Conservation (phyloP, 2,888 invertebrate genomes). For the Vandiemenella viatica region DNA sequence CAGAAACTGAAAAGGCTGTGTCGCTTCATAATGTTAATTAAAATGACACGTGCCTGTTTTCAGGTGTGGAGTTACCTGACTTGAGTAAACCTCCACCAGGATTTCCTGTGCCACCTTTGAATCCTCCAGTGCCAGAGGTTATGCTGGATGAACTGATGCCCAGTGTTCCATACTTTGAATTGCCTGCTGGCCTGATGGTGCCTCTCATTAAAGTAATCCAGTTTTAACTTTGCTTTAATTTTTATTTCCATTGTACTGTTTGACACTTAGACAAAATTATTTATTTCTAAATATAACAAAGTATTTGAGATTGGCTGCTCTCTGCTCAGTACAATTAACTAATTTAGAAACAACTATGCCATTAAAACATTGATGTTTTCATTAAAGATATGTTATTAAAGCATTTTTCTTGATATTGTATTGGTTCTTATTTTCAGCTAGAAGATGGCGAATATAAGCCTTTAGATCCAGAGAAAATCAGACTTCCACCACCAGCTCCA, state of each 20-base stretch:
- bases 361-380: too few species aligned
- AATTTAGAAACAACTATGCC: too few species aligned
- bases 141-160: constrained; percentile 62
- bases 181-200: constrained; percentile 95
- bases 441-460: constrained; percentile 84
- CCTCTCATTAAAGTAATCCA: constrained; percentile 88
- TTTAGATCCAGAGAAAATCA: constrained; percentile 75
- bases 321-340: neutral
- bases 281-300: neutral
- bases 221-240: too few species aligned
- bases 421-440: constrained; percentile 33
- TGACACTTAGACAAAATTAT: too few species aligned
- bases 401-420: too few species aligned
- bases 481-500: constrained; percentile 88
- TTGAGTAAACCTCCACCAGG: constrained; percentile 78
- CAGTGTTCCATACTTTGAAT: constrained; percentile 86
- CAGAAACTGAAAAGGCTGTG: too few species aligned
- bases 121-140: constrained; percentile 28
- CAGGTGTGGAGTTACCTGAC: constrained; percentile 44
- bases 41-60: constrained; percentile 2
- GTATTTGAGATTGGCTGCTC: too few species aligned
- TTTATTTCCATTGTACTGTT: too few species aligned
- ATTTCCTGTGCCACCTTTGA: constrained; percentile 34
- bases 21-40: too few species aligned
- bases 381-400: too few species aligned